Evolutionary conservation across 2,113 vertebrate genomes (phyloP).

Genomic region (Aphyosemion australe): DNA sequence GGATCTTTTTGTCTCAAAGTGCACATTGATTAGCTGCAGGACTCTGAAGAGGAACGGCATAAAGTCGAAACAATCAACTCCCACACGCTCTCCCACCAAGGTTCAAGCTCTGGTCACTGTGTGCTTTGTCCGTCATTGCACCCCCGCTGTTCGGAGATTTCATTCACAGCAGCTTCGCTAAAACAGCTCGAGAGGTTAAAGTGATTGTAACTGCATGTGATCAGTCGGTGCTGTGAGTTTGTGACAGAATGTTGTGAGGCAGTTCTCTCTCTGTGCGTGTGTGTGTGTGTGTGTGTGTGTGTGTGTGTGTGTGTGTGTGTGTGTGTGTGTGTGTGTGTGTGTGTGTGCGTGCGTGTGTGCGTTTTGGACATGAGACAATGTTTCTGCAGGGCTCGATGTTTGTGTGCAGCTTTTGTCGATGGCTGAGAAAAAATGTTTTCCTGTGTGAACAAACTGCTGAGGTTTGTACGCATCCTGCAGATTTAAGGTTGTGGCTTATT

Average conservation of each 20-base stretch:
- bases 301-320: no score
- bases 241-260: conserved; percentile 5
- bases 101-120: conserved; percentile 4
- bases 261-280: background rate
- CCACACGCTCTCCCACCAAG: background rate
- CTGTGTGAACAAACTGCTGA: conserved; percentile 15
- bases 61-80: conserved; percentile 17
- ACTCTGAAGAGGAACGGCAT: conserved; percentile 16
- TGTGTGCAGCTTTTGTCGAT: no score
- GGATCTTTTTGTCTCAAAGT: conserved; percentile 52
- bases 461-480: conserved; percentile 13
- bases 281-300: no score
- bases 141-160: conserved; percentile 11
- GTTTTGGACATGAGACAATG: no score
- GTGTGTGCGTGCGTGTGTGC: no score
- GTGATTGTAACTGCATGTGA: conserved; percentile 29
- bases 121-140: conserved; percentile 19
- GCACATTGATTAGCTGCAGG: conserved; percentile 48
- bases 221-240: conserved; percentile 1
- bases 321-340: no score
- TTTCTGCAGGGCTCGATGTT: no score
- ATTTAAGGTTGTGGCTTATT: conserved; percentile 35
- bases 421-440: conserved; percentile 2
- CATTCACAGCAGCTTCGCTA: conserved; percentile 17
- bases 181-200: conserved; percentile 6